These are phyloP conservation scores for Heliconius nattereri DNA, from an alignment of 1,140 invertebrate genomes.

Conservation along the genomic window DNA sequence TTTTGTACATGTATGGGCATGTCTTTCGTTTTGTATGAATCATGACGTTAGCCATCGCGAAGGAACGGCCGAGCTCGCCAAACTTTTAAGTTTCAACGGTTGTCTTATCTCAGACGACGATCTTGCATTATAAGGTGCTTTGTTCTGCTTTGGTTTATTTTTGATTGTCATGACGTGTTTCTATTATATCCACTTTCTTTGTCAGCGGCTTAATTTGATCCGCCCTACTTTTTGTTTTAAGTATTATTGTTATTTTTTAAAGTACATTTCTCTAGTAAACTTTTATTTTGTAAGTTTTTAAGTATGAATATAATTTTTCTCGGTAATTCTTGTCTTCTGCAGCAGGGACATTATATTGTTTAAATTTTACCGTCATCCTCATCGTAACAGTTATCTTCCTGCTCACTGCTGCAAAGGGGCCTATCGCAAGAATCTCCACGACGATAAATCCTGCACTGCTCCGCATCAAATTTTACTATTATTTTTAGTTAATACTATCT, in stretches of 20 bases:
- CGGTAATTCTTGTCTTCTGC: too few species aligned
- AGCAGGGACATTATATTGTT: too few species aligned
- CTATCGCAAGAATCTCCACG: too few species aligned
- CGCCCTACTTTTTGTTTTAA: background rate
- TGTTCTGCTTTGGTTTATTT: constrained; percentile 23
- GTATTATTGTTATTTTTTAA: background rate
- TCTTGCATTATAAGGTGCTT: constrained; percentile 26
- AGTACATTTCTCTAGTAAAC: background rate
- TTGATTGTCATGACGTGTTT: constrained; percentile 18
- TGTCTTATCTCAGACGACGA: constrained; percentile 19
- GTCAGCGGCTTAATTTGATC: constrained; percentile 20
- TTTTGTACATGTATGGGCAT: background rate
- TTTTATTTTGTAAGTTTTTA: background rate
- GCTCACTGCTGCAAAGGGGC: too few species aligned
- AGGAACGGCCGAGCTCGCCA: constrained; percentile 8
- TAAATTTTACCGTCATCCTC: too few species aligned
- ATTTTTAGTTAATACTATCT: too few species aligned
- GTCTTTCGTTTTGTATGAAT: background rate
- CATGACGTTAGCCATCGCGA: background rate
- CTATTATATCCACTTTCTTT: constrained; percentile 21
- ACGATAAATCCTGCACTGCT: too few species aligned
- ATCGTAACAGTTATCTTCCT: too few species aligned
- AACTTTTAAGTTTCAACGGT: constrained; percentile 23
- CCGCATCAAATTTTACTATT: too few species aligned
- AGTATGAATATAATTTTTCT: background rate